phyloP scores from a whole-genome alignment of 2,797 vertebrate species.

The Netta rufina region DNA sequence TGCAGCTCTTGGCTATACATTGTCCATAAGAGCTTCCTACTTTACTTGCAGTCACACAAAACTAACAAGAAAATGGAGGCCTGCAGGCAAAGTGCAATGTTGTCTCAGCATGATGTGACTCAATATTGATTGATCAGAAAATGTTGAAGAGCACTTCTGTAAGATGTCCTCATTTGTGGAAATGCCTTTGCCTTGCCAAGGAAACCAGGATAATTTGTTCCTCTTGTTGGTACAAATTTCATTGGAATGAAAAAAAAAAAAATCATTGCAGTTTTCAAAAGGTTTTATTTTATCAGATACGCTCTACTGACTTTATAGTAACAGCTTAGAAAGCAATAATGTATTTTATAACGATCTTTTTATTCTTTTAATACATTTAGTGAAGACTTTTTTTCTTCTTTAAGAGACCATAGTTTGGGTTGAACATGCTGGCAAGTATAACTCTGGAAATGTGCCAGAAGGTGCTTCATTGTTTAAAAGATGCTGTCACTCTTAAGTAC shows the following conservation, averaged over 20 bases:
- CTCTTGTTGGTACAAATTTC: neutral
- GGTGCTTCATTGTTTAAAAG: neutral
- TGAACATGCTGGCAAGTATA: neutral
- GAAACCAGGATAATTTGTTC: conserved; percentile 20
- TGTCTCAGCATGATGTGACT: neutral
- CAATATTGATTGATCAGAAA: neutral
- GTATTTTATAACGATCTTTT: neutral
- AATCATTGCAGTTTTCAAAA: neutral
- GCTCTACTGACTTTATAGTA: neutral
- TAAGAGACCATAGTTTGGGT: neutral
- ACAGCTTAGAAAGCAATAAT: neutral
- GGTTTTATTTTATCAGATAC: neutral
- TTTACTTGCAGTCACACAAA: neutral
- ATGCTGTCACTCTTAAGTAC: neutral
- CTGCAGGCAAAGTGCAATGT: neutral
- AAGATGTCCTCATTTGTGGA: neutral
- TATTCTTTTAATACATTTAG: neutral
- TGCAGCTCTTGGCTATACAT: neutral
- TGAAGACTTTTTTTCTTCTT: neutral
- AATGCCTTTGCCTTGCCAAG: neutral
- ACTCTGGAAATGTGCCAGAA: neutral
- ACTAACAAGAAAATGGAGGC: neutral
- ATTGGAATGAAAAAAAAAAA: neutral
- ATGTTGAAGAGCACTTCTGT: neutral
- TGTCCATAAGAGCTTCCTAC: neutral